phyloP scores from a whole-genome alignment of 2,113 vertebrate species.

The Deroptyus accipitrinus region DNA sequence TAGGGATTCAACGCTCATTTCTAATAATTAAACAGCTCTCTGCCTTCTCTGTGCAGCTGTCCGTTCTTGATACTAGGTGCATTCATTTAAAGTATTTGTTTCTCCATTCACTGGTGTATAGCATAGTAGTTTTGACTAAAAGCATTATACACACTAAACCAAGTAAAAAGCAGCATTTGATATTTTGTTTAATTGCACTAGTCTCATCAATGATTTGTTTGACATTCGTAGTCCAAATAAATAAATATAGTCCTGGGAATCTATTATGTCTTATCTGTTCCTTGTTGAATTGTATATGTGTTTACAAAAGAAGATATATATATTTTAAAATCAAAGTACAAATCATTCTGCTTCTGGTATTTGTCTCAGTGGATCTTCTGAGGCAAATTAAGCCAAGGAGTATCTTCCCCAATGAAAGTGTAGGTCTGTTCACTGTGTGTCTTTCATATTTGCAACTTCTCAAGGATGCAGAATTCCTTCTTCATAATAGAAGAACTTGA shows the following conservation, averaged over 20 bases:
- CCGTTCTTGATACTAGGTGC: background rate
- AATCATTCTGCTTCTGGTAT: background rate
- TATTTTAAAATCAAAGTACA: background rate
- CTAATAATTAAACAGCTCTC: conserved; percentile 47
- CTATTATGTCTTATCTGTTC: background rate
- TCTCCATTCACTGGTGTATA: background rate
- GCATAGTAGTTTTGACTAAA: background rate
- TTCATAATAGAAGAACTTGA: background rate
- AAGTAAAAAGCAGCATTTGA: background rate
- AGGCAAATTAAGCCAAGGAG: background rate
- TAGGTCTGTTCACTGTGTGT: background rate
- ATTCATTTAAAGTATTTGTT: background rate
- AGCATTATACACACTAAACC: background rate
- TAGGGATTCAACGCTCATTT: background rate
- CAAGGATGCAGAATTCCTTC: background rate
- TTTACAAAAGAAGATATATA: background rate
- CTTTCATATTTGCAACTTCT: background rate
- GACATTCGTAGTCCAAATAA: background rate
- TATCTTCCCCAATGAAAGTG: background rate
- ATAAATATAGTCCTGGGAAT: background rate
- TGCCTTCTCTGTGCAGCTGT: conserved; percentile 23
- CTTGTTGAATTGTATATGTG: background rate
- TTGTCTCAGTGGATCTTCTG: background rate
- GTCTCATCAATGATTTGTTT: background rate
- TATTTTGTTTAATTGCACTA: background rate